Conservation (phyloP, 35 echinoderm and acorn worm species). For the Lytechinus pictus region DNA sequence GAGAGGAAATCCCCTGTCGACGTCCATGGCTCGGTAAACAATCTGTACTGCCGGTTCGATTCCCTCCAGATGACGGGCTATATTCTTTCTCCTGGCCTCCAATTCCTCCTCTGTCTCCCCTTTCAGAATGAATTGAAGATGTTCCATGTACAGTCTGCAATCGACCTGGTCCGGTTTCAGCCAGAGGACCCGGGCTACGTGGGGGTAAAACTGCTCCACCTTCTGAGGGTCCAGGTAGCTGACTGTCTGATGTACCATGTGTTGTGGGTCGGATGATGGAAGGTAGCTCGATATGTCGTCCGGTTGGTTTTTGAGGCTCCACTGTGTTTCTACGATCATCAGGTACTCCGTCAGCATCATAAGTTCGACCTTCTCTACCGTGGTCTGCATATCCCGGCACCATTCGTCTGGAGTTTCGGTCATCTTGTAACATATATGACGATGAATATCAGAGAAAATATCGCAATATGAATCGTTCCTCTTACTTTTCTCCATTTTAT, state of each 20-base stretch:
- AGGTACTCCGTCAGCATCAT: conserved; percentile 25
- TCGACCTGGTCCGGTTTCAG: background rate
- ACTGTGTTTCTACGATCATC: background rate
- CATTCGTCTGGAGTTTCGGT: background rate
- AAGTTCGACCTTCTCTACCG: background rate
- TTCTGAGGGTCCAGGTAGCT: background rate
- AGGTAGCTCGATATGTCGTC: background rate
- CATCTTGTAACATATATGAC: background rate
- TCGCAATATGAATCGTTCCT: background rate
- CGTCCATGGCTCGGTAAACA: no score
- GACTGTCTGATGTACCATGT: background rate
- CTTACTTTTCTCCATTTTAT: background rate
- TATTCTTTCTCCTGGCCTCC: no score
- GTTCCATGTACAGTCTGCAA: background rate
- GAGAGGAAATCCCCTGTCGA: background rate
- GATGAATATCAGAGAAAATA: background rate
- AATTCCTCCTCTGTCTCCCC: background rate
- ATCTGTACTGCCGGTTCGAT: no score
- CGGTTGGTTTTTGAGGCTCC: no score
- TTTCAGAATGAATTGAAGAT: background rate
- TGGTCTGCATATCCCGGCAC: background rate
- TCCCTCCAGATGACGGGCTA: no score
- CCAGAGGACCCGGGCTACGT: background rate
- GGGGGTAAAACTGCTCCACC: background rate
- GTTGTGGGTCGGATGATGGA: background rate